A percentile compares a stretch with the other conserved stretches of the same genome.
These are phyloP conservation scores for Cossypha dichroa DNA, from an alignment of 2,797 vertebrate genomes.

Conservation along the genomic window DNA sequence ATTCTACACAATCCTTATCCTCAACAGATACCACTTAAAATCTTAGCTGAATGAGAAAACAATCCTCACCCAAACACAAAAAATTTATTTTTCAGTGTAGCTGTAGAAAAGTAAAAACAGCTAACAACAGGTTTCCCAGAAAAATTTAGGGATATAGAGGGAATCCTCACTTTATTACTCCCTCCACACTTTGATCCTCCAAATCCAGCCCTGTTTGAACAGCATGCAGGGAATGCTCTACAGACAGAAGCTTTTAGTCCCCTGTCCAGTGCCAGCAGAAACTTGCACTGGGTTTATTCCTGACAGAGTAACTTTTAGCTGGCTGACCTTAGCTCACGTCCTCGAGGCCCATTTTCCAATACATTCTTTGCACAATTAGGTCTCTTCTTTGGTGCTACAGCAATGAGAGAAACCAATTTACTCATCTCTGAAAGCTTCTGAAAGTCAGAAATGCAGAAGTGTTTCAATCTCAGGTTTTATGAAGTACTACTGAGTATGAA, in stretches of 20 bases:
- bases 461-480: neutral
- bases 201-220: constrained; percentile 8
- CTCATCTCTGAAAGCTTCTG: neutral
- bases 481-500: neutral
- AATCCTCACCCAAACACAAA: neutral
- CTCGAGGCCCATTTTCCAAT: constrained; percentile 1
- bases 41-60: neutral
- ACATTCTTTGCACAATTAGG: neutral
- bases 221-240: constrained; percentile 23
- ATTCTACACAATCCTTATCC: neutral
- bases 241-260: constrained; percentile 11
- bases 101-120: neutral
- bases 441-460: neutral
- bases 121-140: neutral
- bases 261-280: constrained; percentile 2
- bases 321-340: constrained; percentile 22
- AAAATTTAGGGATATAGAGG: neutral
- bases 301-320: constrained; percentile 13
- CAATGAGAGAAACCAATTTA: neutral
- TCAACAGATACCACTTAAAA: neutral
- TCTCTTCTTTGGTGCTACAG: neutral
- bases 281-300: constrained; percentile 24
- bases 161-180: neutral
- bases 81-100: neutral
- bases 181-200: neutral